phyloP scores from a whole-genome alignment of 2,113 vertebrate genomes.

The Thunnus thynnus region DNA sequence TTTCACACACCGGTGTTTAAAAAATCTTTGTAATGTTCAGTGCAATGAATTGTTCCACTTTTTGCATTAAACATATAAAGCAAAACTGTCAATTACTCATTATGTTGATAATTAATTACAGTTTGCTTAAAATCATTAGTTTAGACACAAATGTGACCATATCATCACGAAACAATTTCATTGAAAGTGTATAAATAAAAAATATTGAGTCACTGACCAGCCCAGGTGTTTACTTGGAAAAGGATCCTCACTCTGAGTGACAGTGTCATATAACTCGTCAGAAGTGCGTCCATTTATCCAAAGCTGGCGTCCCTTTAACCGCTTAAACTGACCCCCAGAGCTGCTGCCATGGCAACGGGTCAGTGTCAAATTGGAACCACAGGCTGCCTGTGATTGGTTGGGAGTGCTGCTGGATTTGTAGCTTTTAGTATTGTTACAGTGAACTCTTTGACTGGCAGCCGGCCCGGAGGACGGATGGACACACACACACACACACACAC shows the following conservation, averaged over 20 bases:
- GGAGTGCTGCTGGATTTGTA: slow-evolving; percentile 38
- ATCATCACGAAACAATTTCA: background rate
- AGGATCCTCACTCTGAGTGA: background rate
- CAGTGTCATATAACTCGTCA: slow-evolving; percentile 12
- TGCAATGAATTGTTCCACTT: too few species aligned
- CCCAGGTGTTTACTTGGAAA: background rate
- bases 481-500: slow-evolving; percentile 2
- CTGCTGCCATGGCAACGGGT: slow-evolving; percentile 53
- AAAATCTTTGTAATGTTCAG: too few species aligned
- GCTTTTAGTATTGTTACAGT: slow-evolving; percentile 35
- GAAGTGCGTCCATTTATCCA: slow-evolving; percentile 2
- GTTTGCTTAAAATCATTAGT: too few species aligned
- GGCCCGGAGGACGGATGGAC: background rate
- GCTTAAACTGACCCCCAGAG: slow-evolving; percentile 13
- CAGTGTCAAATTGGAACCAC: slow-evolving; percentile 31
- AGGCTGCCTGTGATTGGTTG: slow-evolving; percentile 37
- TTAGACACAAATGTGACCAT: too few species aligned
- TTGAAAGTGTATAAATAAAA: background rate
- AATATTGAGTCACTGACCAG: too few species aligned
- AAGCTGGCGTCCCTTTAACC: slow-evolving; percentile 1
- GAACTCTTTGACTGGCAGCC: slow-evolving; percentile 49
- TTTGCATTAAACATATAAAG: background rate
- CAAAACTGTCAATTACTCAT: background rate
- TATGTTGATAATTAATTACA: background rate
- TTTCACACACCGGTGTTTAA: too few species aligned